A percentile compares a stretch with the other conserved stretches of the same genome.
Evolutionary conservation across 2,113 vertebrate species (phyloP).

Genomic region (Setophaga kirtlandii): DNA sequence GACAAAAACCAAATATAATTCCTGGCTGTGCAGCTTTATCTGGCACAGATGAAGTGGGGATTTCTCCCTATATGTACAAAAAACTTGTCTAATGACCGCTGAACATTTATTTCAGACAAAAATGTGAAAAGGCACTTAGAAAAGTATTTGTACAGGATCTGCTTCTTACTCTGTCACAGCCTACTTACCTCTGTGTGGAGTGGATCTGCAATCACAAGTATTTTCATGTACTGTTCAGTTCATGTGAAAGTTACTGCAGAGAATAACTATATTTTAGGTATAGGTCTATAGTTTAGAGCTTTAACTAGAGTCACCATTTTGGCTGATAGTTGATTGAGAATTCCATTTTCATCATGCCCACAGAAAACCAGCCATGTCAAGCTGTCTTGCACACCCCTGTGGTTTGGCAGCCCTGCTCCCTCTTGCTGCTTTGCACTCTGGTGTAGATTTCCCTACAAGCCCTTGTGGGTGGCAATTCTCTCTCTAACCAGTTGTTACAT

Average conservation of each 20-base stretch:
- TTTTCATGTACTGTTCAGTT: background rate
- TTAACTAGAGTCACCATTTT: background rate
- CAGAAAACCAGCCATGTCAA: background rate
- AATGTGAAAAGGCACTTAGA: background rate
- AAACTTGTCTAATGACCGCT: background rate
- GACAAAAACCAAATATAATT: background rate
- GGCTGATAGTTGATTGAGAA: background rate
- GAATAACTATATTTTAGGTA: background rate
- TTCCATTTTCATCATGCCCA: background rate
- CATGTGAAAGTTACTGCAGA: background rate
- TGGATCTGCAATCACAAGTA: background rate
- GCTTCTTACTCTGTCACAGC: background rate
- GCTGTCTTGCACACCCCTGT: background rate
- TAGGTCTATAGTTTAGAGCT: background rate
- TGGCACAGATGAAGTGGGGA: background rate
- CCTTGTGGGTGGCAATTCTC: background rate
- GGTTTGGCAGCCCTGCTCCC: background rate
- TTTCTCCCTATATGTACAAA: background rate
- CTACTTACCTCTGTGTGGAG: background rate
- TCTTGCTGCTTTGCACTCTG: background rate
- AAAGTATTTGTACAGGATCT: background rate
- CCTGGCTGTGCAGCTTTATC: background rate
- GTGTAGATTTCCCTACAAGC: background rate
- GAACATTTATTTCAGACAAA: background rate
- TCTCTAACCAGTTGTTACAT: background rate